phyloP scores from a whole-genome alignment of 2,797 vertebrate genomes.

The Cetoscarus ocellatus region DNA sequence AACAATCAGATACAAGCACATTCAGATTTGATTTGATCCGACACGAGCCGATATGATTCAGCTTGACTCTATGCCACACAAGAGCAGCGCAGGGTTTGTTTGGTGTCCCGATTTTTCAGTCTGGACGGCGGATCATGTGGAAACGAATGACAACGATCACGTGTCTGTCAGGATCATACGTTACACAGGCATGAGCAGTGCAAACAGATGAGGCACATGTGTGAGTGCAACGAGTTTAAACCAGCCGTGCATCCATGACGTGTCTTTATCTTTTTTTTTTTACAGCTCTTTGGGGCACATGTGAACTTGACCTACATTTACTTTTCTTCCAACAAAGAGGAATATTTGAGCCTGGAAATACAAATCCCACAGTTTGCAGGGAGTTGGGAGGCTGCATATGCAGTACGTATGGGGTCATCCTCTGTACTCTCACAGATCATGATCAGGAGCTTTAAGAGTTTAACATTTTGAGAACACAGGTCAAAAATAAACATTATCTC shows the following conservation, averaged over 20 bases:
- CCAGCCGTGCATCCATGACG: not conserved
- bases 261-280: conserved; percentile 1
- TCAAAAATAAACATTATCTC: no score
- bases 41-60: conserved; percentile 46
- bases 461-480: no score
- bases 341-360: conserved; percentile 46
- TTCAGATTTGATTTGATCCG: conserved; percentile 54
- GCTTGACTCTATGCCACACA: conserved; percentile 43
- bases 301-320: conserved; percentile 57
- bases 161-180: not conserved
- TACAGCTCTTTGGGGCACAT: conserved; percentile 26
- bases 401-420: conserved; percentile 42
- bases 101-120: conserved; percentile 19
- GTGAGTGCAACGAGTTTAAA: conserved; percentile 1
- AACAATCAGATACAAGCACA: conserved; percentile 45
- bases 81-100: conserved; percentile 25
- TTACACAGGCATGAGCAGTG: conserved; percentile 2
- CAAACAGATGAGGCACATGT: not conserved
- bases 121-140: conserved; percentile 15
- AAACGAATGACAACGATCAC: conserved; percentile 21
- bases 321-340: conserved; percentile 36
- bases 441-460: conserved; percentile 3
- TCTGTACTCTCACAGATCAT: conserved; percentile 29
- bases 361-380: conserved; percentile 51
- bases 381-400: conserved; percentile 25